phyloP scores from a whole-genome alignment of 37 sponge, comb jelly and placozoan genomes.

The Corticium candelabrum region DNA sequence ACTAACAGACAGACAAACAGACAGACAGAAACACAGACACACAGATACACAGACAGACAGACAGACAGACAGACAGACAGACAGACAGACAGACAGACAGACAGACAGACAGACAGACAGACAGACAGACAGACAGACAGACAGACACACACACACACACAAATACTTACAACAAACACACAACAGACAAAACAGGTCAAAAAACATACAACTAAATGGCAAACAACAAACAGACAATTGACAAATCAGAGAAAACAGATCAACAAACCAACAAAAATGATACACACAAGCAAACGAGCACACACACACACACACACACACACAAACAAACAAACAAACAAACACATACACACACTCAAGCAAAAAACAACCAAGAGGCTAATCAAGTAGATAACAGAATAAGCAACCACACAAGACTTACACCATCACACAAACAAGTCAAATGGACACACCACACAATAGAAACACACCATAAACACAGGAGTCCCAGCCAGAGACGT shows the following conservation, averaged over 20 bases:
- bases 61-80: background rate
- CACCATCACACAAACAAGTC: background rate
- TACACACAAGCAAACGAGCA: too few species aligned
- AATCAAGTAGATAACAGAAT: background rate
- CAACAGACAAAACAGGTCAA: background rate
- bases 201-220: background rate
- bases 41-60: background rate
- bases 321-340: too few species aligned
- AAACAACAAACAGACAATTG: too few species aligned
- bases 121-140: background rate
- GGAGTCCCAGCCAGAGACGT: slow-evolving; percentile 87
- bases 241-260: too few species aligned
- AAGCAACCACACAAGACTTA: background rate
- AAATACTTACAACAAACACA: background rate
- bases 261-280: background rate
- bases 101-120: background rate
- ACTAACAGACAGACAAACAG: too few species aligned
- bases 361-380: background rate
- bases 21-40: too few species aligned
- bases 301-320: too few species aligned
- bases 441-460: background rate
- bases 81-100: background rate
- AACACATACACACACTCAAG: background rate
- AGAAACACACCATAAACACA: slow-evolving; percentile 75
- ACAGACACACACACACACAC: background rate